Conservation (phyloP, 2,113 vertebrate genomes). For the Arothron firmamentum region DNA sequence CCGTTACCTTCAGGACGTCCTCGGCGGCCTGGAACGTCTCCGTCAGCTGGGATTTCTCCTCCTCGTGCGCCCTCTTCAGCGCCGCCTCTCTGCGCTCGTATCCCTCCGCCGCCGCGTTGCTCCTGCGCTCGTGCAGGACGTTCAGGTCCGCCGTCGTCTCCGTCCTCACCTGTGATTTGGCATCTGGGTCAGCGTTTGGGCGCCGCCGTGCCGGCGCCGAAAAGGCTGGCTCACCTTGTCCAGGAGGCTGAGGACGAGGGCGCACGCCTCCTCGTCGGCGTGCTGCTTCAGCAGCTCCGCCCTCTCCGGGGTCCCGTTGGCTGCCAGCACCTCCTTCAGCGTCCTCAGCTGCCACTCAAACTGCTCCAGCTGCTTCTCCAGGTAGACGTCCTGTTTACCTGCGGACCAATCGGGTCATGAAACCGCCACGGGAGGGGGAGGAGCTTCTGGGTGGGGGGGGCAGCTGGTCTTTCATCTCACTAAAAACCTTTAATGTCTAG, state of each 20-base stretch:
- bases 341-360: constrained; percentile 72
- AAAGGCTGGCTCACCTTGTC: constrained; percentile 66
- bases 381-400: constrained; percentile 38
- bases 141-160: constrained; percentile 70
- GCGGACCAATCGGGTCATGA: background rate
- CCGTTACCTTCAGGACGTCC: constrained; percentile 46
- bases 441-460: background rate
- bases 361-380: constrained; percentile 68
- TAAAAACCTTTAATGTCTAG: no score
- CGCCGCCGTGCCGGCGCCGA: background rate
- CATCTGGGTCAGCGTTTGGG: no score
- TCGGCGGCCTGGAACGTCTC: constrained; percentile 70
- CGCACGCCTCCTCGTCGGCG: constrained; percentile 56
- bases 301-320: constrained; percentile 63
- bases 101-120: constrained; percentile 58
- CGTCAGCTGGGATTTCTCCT: constrained; percentile 73
- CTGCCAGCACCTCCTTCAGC: constrained; percentile 57
- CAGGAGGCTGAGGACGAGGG: constrained; percentile 60
- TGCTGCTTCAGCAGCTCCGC: constrained; percentile 67
- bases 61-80: constrained; percentile 44
- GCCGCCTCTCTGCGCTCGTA: constrained; percentile 70
- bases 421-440: background rate
- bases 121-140: constrained; percentile 69
- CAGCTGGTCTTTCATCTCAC: no score
- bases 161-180: constrained; percentile 75